Conservation (phyloP, 2,888 invertebrate genomes). For the Diaprepes abbreviatus region DNA sequence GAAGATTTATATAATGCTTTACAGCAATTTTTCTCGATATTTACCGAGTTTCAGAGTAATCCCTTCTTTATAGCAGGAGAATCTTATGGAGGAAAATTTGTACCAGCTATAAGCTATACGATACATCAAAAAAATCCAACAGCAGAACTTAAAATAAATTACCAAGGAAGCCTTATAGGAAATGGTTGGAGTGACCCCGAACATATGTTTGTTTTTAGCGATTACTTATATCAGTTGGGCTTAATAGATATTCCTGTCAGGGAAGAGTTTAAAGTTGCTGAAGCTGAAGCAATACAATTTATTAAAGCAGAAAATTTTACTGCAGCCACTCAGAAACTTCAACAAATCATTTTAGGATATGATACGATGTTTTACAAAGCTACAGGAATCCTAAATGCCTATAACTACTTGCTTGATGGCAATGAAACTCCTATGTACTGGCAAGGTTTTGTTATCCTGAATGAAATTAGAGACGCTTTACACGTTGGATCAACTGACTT, state of each 20-base stretch:
- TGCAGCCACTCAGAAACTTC: slow-evolving; percentile 74
- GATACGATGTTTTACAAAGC: neutral
- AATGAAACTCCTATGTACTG: slow-evolving; percentile 25
- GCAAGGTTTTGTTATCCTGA: slow-evolving; percentile 21
- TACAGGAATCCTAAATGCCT: slow-evolving; percentile 27
- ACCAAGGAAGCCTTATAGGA: too few relatives aligned
- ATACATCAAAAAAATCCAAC: slow-evolving; percentile 73
- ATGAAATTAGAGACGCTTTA: slow-evolving; percentile 36
- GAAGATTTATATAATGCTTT: slow-evolving; percentile 83
- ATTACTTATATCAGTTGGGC: too few relatives aligned
- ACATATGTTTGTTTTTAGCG: too few relatives aligned
- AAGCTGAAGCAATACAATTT: slow-evolving; percentile 68
- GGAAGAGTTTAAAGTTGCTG: too few relatives aligned
- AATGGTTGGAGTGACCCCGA: too few relatives aligned
- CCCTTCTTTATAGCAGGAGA: slow-evolving; percentile 88
- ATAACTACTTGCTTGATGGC: slow-evolving; percentile 31
- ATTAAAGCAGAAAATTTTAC: slow-evolving; percentile 76
- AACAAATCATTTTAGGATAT: neutral
- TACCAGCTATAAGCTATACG: too few relatives aligned
- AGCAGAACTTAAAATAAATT: slow-evolving; percentile 67
- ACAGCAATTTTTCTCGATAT: slow-evolving; percentile 86
- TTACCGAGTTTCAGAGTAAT: slow-evolving; percentile 79
- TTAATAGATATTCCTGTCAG: too few relatives aligned
- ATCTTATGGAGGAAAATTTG: slow-evolving; percentile 82
- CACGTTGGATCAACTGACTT: slow-evolving; percentile 35